Base-by-base conservation (phyloP, 2,113 vertebrate species). In the Pangasianodon hypophthalmus region DNA sequence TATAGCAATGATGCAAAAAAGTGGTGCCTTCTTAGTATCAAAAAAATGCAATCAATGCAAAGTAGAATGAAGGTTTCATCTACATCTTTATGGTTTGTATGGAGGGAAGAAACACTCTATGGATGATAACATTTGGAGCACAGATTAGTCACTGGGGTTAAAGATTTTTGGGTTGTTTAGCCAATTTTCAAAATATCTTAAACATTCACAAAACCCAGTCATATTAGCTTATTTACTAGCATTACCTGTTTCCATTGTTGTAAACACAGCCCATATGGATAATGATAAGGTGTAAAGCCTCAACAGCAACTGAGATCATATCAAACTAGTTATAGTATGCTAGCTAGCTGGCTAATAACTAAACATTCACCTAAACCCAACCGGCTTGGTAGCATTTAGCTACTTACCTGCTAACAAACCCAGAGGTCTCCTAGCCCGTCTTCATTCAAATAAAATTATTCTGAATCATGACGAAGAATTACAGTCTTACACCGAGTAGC, bases 341-440 rank as follows among this genome's bases (percentile, higher is more conserved):
- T 29, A 71, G 81, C 21, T 13, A 24, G 69, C 21, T 14, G 16
- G 87, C 87, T 88, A 88, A 88, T 24, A 83, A 52, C 64, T 60
- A 84, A 79, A 48, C 41, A 48, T 50, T 46, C 32, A n/a, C 44
- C 29, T 26, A 7, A 62, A 37, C 14, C 18, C 71, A 69, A 46
- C 62, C 41, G 67, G 48, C 5, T 82, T 54, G 58, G 29, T 58
- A 88, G 67, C 37, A 52, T 73, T 84, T 11, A 1, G 54, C 81
- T 79, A 85, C 8, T 58, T 85, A 89, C n/a, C 52, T 62, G 69
- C 88, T 85, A 73, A 84, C 52, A 48, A 89, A 84, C 67, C 64
- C 54, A 67, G 4, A 26, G 29, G 52, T 89, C n/a, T 62, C 13
- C 26, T 85, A 48, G 13, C 54, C 37, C 29, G 64, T 62, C 14